Percentiles rank a stretch among this genome's conserved stretches.
Evolutionary conservation across 2,888 invertebrate species (phyloP).

Genomic region (Sinopyrophorus schimmeli): DNA sequence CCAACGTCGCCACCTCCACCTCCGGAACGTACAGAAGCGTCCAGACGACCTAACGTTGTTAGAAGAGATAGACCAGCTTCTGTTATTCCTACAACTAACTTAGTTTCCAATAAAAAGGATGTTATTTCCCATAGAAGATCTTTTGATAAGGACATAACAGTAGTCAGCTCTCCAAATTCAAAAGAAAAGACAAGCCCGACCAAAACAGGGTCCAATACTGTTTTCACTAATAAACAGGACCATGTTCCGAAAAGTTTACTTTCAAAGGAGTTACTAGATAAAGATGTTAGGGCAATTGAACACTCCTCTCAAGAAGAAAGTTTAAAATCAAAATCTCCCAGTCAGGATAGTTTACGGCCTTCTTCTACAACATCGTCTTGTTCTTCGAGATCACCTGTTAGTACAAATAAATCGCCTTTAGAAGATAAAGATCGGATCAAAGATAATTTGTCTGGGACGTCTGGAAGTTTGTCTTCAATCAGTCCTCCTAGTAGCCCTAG

Average conservation of each 20-base stretch:
- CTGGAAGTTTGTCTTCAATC: slow-evolving; percentile 54
- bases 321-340: slow-evolving; percentile 34
- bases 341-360: slow-evolving; percentile 40
- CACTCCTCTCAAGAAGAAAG: slow-evolving; percentile 9
- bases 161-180: slow-evolving; percentile 31
- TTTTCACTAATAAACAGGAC: slow-evolving; percentile 17
- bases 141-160: slow-evolving; percentile 26
- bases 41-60: slow-evolving; percentile 46
- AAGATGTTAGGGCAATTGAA: slow-evolving; percentile 31
- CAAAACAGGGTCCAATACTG: slow-evolving; percentile 5
- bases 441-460: slow-evolving; percentile 52
- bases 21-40: slow-evolving; percentile 53
- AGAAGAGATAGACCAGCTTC: slow-evolving; percentile 53
- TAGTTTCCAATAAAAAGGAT: slow-evolving; percentile 35
- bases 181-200: slow-evolving; percentile 18
- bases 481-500: slow-evolving; percentile 56
- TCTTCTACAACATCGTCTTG: slow-evolving; percentile 37
- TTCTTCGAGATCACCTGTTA: slow-evolving; percentile 35
- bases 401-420: slow-evolving; percentile 59
- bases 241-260: slow-evolving; percentile 37
- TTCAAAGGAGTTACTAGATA: slow-evolving; percentile 35
- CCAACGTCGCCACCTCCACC: slow-evolving; percentile 57
- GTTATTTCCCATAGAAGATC: slow-evolving; percentile 17
- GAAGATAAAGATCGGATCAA: slow-evolving; percentile 51
- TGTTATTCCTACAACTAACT: slow-evolving; percentile 45